Conservation (phyloP, 2,888 invertebrate species). For the Eumacrocentrus americanus region DNA sequence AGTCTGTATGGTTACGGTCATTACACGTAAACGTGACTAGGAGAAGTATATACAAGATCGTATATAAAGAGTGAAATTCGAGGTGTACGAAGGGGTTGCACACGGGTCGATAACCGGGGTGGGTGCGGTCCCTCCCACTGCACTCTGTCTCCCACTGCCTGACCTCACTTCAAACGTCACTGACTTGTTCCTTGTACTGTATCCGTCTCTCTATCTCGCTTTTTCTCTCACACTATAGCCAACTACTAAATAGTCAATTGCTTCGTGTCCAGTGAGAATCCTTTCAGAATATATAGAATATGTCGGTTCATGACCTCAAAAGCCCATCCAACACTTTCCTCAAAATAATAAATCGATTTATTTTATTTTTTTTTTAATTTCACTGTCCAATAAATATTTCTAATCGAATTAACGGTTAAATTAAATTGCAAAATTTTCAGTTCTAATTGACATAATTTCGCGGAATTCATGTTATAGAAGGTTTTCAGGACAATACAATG, state of each 20-base stretch:
- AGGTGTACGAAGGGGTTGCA: constrained; percentile 46
- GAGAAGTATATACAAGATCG: constrained; percentile 8
- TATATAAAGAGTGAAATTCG: constrained; percentile 46
- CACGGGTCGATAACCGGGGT: constrained; percentile 54
- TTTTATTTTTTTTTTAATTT: too few relatives aligned
- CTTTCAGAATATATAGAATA: too few relatives aligned
- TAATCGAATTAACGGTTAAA: too few relatives aligned
- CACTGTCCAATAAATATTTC: too few relatives aligned
- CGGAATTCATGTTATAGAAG: too few relatives aligned
- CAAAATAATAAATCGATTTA: too few relatives aligned
- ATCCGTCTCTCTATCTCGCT: constrained; percentile 25
- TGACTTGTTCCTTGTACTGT: constrained; percentile 37
- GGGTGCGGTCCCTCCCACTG: constrained; percentile 56
- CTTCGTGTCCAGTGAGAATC: too few relatives aligned
- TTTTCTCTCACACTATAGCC: constrained; percentile 16
- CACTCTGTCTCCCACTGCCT: constrained; percentile 41
- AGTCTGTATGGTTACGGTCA: background rate
- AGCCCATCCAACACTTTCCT: too few relatives aligned
- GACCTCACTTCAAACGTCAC: constrained; percentile 41
- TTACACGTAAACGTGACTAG: constrained; percentile 1
- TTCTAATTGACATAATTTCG: too few relatives aligned
- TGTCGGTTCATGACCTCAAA: too few relatives aligned
- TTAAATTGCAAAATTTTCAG: too few relatives aligned
- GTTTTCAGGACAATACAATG: too few relatives aligned
- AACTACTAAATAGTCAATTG: background rate